Percentiles rank a stretch among this genome's conserved stretches.
phyloP scores from a whole-genome alignment of 2,113 vertebrate species.

The Poicephalus meyeri region DNA sequence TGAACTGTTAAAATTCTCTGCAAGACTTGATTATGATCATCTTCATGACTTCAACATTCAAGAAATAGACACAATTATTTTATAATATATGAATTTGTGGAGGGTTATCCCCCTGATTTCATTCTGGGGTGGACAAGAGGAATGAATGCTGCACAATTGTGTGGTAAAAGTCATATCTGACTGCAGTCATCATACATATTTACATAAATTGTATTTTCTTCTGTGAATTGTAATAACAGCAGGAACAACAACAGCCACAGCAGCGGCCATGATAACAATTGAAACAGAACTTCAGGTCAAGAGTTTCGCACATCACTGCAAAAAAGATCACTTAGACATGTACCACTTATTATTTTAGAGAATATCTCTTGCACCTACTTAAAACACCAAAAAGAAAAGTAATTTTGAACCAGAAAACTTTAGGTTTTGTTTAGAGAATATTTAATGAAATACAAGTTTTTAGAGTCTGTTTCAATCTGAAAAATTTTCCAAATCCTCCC shows the following conservation, averaged over 20 bases:
- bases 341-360: background rate
- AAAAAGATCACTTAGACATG: background rate
- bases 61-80: background rate
- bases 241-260: background rate
- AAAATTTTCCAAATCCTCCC: background rate
- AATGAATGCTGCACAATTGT: background rate
- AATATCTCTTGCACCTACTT: background rate
- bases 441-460: background rate
- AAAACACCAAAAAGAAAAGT: background rate
- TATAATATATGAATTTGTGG: background rate
- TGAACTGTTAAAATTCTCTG: background rate
- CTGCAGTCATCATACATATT: background rate
- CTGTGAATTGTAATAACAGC: background rate
- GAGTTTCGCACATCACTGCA: background rate
- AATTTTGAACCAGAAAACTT: background rate
- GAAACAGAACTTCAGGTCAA: background rate
- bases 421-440: background rate
- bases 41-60: background rate
- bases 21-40: background rate
- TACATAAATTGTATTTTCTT: slow-evolving; percentile 25
- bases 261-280: background rate
- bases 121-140: background rate
- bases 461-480: background rate
- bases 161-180: background rate
- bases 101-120: background rate